Percentiles rank a stretch among this genome's conserved stretches.
phyloP scores from a whole-genome alignment of 2,113 vertebrate species.

The Callaeas wilsoni region DNA sequence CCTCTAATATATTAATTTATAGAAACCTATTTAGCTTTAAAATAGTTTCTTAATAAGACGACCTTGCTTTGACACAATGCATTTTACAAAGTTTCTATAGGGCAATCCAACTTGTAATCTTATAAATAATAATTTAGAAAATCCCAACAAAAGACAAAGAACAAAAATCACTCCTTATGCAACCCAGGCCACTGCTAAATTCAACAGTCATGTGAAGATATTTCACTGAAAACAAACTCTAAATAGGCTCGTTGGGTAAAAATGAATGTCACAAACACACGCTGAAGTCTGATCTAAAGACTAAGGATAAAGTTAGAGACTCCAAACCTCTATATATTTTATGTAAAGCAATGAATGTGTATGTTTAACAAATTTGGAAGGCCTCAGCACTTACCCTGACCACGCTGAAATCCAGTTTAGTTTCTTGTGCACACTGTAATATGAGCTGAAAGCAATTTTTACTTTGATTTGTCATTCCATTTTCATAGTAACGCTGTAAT shows the following conservation, averaged over 20 bases:
- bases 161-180: not conserved
- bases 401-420: constrained; percentile 98
- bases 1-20: not conserved
- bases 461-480: constrained; percentile 99
- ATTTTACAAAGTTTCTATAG: not conserved
- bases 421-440: constrained; percentile 97
- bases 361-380: constrained; percentile 41
- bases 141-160: not conserved
- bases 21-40: not conserved
- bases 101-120: not conserved
- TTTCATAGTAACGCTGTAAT: constrained; percentile 97
- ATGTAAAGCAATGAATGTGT: constrained; percentile 41
- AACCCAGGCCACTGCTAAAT: not conserved
- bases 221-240: constrained; percentile 11
- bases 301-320: not conserved
- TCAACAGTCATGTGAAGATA: not conserved
- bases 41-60: not conserved
- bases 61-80: not conserved
- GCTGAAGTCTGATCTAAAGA: not conserved
- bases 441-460: constrained; percentile 99
- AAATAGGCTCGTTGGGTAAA: not conserved
- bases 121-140: not conserved
- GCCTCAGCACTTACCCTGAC: constrained; percentile 88
- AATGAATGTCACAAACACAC: not conserved
- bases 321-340: constrained; percentile 27